phyloP scores from a whole-genome alignment of 2,113 vertebrate genomes.

The Amblyornis subalaris region DNA sequence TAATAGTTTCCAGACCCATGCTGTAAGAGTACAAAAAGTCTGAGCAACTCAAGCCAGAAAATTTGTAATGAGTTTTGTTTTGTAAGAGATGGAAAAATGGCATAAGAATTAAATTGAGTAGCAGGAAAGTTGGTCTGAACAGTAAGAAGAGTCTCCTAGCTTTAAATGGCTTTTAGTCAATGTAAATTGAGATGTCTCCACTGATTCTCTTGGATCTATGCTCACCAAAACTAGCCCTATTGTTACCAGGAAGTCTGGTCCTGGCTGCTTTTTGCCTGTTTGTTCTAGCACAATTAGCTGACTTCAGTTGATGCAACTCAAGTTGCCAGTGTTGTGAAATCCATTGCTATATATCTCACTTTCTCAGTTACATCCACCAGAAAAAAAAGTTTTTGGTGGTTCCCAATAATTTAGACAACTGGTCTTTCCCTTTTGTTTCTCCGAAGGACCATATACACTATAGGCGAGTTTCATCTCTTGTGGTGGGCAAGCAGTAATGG shows the following conservation, averaged over 20 bases:
- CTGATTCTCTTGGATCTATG: background rate
- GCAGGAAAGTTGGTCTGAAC: background rate
- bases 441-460: background rate
- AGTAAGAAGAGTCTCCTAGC: background rate
- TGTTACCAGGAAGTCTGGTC: background rate
- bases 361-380: background rate
- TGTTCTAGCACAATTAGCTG: background rate
- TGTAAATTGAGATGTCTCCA: background rate
- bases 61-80: background rate
- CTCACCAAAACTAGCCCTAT: background rate
- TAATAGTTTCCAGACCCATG: slow-evolving; percentile 15
- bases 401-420: background rate
- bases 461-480: background rate
- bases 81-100: background rate
- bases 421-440: background rate
- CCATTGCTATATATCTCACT: background rate
- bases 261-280: background rate
- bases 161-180: background rate
- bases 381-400: background rate
- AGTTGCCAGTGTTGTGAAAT: background rate
- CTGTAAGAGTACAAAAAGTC: background rate
- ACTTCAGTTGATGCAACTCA: background rate
- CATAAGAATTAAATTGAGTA: background rate
- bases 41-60: background rate
- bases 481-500: background rate